Evolutionary conservation across 2,797 vertebrate genomes (phyloP).

Genomic region (Cheracebus regulus): DNA sequence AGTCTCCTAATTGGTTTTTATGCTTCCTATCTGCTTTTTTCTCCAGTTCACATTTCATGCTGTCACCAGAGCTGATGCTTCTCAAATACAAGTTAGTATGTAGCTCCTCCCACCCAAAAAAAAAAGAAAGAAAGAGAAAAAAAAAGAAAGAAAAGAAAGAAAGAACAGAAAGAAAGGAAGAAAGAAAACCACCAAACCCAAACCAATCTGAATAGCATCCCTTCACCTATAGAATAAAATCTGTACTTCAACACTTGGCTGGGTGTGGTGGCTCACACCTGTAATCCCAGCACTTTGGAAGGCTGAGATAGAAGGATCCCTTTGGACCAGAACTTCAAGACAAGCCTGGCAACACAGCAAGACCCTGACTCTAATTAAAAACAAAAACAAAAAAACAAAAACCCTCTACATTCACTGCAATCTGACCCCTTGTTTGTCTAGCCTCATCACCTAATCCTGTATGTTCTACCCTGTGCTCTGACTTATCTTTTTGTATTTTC

Average conservation of each 20-base stretch:
- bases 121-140: rapidly evolving
- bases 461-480: not conserved
- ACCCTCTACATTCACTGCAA: not conserved
- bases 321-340: not conserved
- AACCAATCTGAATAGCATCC: not conserved
- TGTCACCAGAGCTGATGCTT: not conserved
- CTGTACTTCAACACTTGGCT: not conserved
- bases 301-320: not conserved
- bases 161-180: not conserved
- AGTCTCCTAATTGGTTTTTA: not conserved
- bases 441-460: not conserved
- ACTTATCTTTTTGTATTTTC: not conserved
- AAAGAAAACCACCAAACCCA: not conserved
- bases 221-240: not conserved
- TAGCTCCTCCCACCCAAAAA: rapidly evolving
- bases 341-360: not conserved
- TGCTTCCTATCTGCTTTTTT: not conserved
- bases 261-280: not conserved
- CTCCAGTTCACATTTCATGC: not conserved
- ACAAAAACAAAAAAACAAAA: not conserved
- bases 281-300: not conserved
- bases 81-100: not conserved
- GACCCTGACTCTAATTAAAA: not conserved
- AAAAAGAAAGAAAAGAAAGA: not conserved
- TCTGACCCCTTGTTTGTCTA: not conserved